phyloP scores from a whole-genome alignment of 2,888 invertebrate genomes.

The Mimachlamys varia region DNA sequence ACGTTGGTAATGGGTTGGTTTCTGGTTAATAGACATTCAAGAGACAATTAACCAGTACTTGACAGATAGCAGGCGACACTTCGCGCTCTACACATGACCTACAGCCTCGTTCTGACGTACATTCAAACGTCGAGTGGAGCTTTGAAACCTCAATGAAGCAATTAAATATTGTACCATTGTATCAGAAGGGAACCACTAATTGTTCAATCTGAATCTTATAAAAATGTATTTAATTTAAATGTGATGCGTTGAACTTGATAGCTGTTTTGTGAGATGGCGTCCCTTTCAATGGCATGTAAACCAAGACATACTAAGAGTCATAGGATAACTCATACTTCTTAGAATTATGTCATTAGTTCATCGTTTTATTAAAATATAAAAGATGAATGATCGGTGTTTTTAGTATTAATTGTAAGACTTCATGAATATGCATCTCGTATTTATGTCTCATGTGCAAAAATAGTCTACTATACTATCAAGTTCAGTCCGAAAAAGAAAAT shows the following conservation, averaged over 20 bases:
- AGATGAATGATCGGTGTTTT: too few species aligned
- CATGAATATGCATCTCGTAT: too few species aligned
- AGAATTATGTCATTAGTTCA: too few species aligned
- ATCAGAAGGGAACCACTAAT: background rate
- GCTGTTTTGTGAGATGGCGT: background rate
- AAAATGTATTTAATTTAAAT: background rate
- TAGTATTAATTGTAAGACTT: too few species aligned
- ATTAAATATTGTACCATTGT: constrained; percentile 7
- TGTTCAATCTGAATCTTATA: background rate
- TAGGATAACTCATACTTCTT: too few species aligned
- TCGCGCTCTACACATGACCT: background rate
- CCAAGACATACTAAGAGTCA: background rate
- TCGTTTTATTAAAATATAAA: too few species aligned
- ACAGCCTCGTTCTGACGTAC: background rate
- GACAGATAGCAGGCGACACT: background rate
- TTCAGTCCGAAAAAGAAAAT: too few species aligned
- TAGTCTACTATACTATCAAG: too few species aligned
- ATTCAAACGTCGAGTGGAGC: background rate
- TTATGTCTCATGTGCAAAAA: too few species aligned
- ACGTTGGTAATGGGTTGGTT: background rate
- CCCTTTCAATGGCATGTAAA: background rate
- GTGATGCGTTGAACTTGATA: background rate
- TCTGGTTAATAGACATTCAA: background rate
- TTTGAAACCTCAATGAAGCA: background rate
- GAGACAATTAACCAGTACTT: background rate